phyloP scores from a whole-genome alignment of 1,140 invertebrate species.

The Musca domestica region DNA sequence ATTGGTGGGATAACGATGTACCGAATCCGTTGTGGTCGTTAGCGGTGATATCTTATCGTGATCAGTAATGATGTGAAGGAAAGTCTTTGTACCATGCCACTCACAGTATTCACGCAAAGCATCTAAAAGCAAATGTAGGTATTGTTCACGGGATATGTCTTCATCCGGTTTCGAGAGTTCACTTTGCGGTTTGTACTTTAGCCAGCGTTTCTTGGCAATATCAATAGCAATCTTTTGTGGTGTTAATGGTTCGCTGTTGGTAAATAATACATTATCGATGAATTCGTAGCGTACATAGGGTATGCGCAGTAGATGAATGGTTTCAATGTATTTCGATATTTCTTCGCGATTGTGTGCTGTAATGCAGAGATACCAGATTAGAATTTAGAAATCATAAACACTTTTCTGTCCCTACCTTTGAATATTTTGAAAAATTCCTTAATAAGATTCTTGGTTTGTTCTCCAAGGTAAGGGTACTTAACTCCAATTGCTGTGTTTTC shows the following conservation, averaged over 20 bases:
- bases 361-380: not conserved
- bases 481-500: constrained; percentile 23
- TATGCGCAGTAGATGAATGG: constrained; percentile 23
- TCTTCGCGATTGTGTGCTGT: constrained; percentile 20
- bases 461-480: constrained; percentile 23
- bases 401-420: constrained; percentile 16
- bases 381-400: not conserved
- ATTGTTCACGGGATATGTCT: constrained; percentile 23
- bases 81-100: constrained; percentile 23
- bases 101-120: constrained; percentile 25
- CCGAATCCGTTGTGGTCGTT: constrained; percentile 18
- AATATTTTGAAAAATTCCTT: constrained; percentile 24
- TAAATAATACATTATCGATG: constrained; percentile 27
- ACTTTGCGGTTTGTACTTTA: constrained; percentile 22
- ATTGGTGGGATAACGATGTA: constrained; percentile 4
- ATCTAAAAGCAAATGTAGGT: constrained; percentile 23
- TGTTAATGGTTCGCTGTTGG: constrained; percentile 7
- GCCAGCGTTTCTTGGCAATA: constrained; percentile 27
- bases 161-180: constrained; percentile 12
- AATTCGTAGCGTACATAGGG: constrained; percentile 29
- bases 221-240: constrained; percentile 26
- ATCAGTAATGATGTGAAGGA: constrained; percentile 11
- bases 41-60: constrained; percentile 6
- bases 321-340: constrained; percentile 20
- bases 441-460: constrained; percentile 25